Evolutionary conservation across 1,140 invertebrate species (phyloP).

Genomic region (Chymomyza costata): DNA sequence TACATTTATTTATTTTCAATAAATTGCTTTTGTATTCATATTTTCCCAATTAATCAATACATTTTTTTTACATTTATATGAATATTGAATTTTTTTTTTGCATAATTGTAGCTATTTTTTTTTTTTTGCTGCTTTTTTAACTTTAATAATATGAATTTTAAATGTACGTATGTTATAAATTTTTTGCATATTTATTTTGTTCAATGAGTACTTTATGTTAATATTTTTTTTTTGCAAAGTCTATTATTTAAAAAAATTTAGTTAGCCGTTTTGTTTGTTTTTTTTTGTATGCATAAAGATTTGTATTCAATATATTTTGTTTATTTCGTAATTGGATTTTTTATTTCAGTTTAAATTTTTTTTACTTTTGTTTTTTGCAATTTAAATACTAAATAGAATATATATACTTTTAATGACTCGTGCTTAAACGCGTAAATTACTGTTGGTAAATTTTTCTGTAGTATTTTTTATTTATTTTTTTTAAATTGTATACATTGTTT

Average conservation of each 20-base stretch:
- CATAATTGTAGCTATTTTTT: constrained; percentile 42
- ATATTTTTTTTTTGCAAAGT: constrained; percentile 28
- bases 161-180: neutral
- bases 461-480: neutral
- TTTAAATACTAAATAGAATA: constrained; percentile 48
- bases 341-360: constrained; percentile 32
- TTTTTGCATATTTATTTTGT: constrained; percentile 35
- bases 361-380: constrained; percentile 24
- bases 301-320: constrained; percentile 15
- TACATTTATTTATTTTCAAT: constrained; percentile 53
- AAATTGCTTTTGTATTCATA: constrained; percentile 57
- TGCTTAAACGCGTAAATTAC: constrained; percentile 53
- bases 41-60: constrained; percentile 56
- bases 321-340: neutral
- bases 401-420: constrained; percentile 69
- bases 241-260: constrained; percentile 56
- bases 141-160: too few relatives aligned
- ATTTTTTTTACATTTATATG: constrained; percentile 36
- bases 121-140: constrained; percentile 4
- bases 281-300: constrained; percentile 13
- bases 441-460: neutral
- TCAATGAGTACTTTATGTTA: constrained; percentile 46
- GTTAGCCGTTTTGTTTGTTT: constrained; percentile 17
- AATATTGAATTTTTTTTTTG: constrained; percentile 45
- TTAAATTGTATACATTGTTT: constrained; percentile 32